phyloP scores from a whole-genome alignment of 2,113 vertebrate genomes.

The Bujurquina vittata region DNA sequence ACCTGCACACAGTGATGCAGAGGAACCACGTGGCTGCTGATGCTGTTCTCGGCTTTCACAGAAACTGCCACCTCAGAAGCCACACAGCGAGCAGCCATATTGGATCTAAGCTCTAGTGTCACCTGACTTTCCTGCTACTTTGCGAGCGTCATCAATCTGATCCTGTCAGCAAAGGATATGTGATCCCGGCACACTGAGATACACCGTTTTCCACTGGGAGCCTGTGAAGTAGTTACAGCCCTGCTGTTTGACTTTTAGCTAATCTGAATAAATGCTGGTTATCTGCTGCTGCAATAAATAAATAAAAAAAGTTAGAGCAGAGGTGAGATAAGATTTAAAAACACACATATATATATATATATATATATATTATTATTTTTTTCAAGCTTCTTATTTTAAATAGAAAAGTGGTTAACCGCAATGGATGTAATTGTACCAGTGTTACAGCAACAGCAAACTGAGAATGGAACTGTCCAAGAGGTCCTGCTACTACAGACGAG shows the following conservation, averaged over 20 bases:
- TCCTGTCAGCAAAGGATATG: constrained; percentile 4
- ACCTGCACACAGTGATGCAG: constrained; percentile 71
- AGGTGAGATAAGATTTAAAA: not conserved
- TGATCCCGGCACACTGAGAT: not conserved
- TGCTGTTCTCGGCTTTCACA: constrained; percentile 66
- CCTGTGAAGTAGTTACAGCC: not conserved
- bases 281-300: constrained; percentile 2
- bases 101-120: constrained; percentile 67
- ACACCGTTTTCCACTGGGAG: not conserved
- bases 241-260: constrained; percentile 6
- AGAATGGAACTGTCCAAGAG: constrained; percentile 5
- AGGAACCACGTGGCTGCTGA: constrained; percentile 68
- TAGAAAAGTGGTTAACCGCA: not conserved
- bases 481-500: constrained; percentile 6
- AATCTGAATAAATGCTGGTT: not conserved
- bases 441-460: not conserved
- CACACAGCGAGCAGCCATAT: constrained; percentile 71
- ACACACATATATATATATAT: constrained; percentile 6
- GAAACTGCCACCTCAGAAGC: constrained; percentile 75
- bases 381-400: constrained; percentile 1
- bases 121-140: constrained; percentile 70
- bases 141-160: constrained; percentile 44
- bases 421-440: not conserved
- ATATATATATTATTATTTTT: too few relatives aligned
- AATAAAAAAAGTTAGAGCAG: not conserved